phyloP scores from a whole-genome alignment of 2,888 invertebrate genomes.

The Erebia ligea region DNA sequence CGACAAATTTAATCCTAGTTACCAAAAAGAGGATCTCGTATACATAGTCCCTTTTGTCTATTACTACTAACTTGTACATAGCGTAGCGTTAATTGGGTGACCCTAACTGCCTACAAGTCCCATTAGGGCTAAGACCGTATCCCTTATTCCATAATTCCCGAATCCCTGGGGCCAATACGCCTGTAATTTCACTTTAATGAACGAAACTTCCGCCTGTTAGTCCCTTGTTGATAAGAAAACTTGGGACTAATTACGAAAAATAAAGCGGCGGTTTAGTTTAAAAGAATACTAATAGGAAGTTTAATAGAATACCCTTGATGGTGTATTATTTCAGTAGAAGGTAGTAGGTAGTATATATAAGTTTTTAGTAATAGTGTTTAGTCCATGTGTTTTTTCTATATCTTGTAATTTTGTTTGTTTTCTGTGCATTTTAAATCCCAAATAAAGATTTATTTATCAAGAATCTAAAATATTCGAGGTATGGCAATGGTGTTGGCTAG shows the following conservation, averaged over 20 bases:
- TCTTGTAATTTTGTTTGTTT: no score
- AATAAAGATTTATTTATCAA: no score
- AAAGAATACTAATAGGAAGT: no score
- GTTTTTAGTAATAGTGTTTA: no score
- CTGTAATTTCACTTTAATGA: constrained; percentile 76
- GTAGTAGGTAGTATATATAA: no score
- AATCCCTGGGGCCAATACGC: constrained; percentile 67
- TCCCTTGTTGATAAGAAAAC: constrained; percentile 65
- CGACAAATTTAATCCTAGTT: constrained; percentile 26
- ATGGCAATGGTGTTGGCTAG: no score
- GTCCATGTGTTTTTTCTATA: no score
- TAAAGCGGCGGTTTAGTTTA: constrained; percentile 14
- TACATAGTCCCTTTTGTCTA: constrained; percentile 35
- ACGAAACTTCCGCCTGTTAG: constrained; percentile 66
- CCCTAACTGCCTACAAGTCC: constrained; percentile 67
- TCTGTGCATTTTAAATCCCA: no score
- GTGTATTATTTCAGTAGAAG: background rate
- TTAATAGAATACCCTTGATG: background rate
- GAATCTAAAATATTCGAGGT: background rate
- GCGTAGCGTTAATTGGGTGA: constrained; percentile 57
- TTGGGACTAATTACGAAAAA: constrained; percentile 57
- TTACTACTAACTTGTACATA: constrained; percentile 36
- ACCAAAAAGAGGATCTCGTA: constrained; percentile 37
- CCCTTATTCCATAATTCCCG: constrained; percentile 58
- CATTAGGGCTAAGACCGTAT: constrained; percentile 61